Evolutionary conservation across 2,888 invertebrate genomes (phyloP), one percentile per base, ranked within the genome.

Genomic region (Tinea semifulvella): DNA sequence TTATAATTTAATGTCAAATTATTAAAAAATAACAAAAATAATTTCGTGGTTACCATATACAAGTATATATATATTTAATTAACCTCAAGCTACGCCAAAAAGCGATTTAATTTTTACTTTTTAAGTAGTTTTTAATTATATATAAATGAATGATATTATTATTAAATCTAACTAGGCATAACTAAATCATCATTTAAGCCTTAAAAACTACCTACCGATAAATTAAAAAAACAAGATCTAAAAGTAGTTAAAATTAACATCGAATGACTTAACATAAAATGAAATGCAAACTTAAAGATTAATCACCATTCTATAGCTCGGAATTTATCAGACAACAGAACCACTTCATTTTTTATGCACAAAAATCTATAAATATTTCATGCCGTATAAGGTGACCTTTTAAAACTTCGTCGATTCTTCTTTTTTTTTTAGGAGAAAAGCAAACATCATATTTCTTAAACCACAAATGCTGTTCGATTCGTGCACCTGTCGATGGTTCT

Each of bases 401-500:
- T 22, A 22, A 22, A 22, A 22, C 22, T 22, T 22, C 5, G 8
- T 7, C 22, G 22, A 22, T 22, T 8, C 8, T 22, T 22, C n/a
- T 22, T 8, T 22, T 28, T 28, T 28, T 28, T 28, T 28, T 28
- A 8, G 22, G 22, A 28, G 17, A 36, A 36, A 36, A 36, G 10
- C 36, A 36, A 36, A 36, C 36, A 36, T 18, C 16, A 31, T 31
- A 31, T 13, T 31, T 36, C 18, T 36, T 18, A 36, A 36, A 36
- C 36, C 36, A 18, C 36, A 36, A 18, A 36, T 18, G 36, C 16
- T 11, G 16, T 11, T 18, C 3, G 10, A 6, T 3, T 36, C 36
- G 14, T 26, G 42, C 42, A 42, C 42, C 42, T 42, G 42, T 27
- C 27, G 25, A 11, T 31, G 5, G n/a, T n/a, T n/a, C n/a, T n/a